phyloP scores from a whole-genome alignment of 2,888 invertebrate species.

The Exephanes ischioxanthus region DNA sequence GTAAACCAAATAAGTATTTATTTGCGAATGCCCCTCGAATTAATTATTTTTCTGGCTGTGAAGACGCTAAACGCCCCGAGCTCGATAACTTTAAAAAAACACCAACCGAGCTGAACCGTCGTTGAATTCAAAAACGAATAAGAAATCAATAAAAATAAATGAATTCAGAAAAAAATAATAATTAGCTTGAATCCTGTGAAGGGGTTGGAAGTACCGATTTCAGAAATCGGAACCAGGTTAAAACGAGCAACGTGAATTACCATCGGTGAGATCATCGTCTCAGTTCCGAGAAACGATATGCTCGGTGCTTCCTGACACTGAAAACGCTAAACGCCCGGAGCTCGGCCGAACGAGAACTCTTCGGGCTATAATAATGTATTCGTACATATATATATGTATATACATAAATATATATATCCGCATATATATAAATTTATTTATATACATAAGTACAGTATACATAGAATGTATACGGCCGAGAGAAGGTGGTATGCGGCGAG shows the following conservation, averaged over 20 bases:
- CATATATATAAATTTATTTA: conserved; percentile 12
- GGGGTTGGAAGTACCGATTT: not conserved
- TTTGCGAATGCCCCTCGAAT: too few species aligned
- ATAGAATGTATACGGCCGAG: conserved; percentile 31
- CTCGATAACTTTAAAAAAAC: not conserved
- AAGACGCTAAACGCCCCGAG: conserved; percentile 36
- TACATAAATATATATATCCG: conserved; percentile 20
- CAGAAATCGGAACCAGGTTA: conserved; percentile 52
- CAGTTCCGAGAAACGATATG: conserved; percentile 42
- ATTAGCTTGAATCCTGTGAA: not conserved
- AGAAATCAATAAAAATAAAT: conserved; percentile 16
- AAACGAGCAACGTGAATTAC: conserved; percentile 39
- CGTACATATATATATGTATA: conserved; percentile 29
- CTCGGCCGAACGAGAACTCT: conserved; percentile 14
- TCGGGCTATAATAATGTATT: conserved; percentile 53
- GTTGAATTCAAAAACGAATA: conserved; percentile 31
- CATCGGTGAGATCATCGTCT: conserved; percentile 56
- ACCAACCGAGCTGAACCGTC: conserved; percentile 17
- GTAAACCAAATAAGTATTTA: too few species aligned
- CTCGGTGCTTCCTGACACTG: conserved; percentile 24
- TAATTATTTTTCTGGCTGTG: not conserved
- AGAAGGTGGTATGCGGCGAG: conserved; percentile 59
- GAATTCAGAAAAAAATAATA: not conserved
- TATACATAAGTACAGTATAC: conserved; percentile 14
- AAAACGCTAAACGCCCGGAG: conserved; percentile 41